Evolutionary conservation across 2,888 invertebrate species (phyloP), one percentile per base, ranked within the genome.

Genomic region (Drosophila crucigera): DNA sequence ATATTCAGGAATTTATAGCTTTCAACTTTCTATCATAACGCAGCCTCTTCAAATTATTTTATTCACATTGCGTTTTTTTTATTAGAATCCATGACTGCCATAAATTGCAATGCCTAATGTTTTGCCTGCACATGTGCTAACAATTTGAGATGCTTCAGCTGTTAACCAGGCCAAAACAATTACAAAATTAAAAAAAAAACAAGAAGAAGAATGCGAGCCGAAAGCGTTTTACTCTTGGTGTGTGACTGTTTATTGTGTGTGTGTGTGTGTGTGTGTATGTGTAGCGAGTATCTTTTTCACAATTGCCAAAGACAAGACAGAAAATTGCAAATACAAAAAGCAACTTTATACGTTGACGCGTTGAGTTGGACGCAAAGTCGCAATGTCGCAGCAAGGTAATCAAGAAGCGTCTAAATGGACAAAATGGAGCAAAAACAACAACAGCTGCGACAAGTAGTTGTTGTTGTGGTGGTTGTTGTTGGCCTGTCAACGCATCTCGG

Each of bases 351-450:
- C 47, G 73, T 62, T 78, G 72, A 70, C 70, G 73, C 60, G 60
- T 60, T 60, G 73, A 71, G 63, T 70, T 61, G 70, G 67, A 66
- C 35, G 22, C 68, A 43, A 49, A 63, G 66, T 68, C 69, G 68
- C 80, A 65, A 65, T 71, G 83, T 78, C 82, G 66, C 71, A 63
- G 83, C 87, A 76, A 86, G 85, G 86, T 79, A 84, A 84, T 88
- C 84, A 84, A 88, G 88, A 85, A 88, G 85, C 84, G 83, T 85
- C 78, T 76, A 84, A 89, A 85, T 85, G 85, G 89, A 84, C 87
- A 87, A 89, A 89, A 87, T 86, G 89, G 87, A 87, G 84, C 89
- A 86, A 71, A 75, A 75, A 68, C 73, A 76, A 62, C 60, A 61
- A 31, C 54, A 61, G 52, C 59, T 43, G 53, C 50, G 65, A 72